Percentiles rank a stretch among this genome's conserved stretches.
Conservation (phyloP, 2,888 invertebrate species). For the Platycheirus albimanus region DNA sequence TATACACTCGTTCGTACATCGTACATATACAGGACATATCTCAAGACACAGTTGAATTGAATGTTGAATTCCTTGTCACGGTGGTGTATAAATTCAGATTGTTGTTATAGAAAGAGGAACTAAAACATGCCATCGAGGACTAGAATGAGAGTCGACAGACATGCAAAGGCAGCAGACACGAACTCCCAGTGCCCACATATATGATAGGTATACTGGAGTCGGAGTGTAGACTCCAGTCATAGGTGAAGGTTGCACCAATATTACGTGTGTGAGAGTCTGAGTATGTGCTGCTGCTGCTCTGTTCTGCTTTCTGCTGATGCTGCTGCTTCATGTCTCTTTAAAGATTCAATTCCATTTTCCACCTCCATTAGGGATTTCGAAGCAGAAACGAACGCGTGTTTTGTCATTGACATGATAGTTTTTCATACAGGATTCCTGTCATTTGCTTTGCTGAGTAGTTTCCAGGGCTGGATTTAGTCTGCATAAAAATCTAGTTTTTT, state of each 20-base stretch:
- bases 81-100: constrained; percentile 27
- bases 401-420: constrained; percentile 70
- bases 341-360: constrained; percentile 60
- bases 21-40: constrained; percentile 37
- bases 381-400: constrained; percentile 58
- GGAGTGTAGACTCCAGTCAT: neutral
- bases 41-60: constrained; percentile 29
- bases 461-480: constrained; percentile 8
- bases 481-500: neutral
- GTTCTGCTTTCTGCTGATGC: constrained; percentile 23
- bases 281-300: constrained; percentile 11
- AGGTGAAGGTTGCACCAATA: constrained; percentile 39
- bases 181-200: too few species aligned
- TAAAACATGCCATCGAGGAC: constrained; percentile 21
- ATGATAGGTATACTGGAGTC: neutral
- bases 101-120: constrained; percentile 31
- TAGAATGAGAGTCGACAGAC: neutral
- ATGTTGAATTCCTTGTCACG: constrained; percentile 53
- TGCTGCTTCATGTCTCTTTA: constrained; percentile 36
- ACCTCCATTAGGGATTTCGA: constrained; percentile 59
- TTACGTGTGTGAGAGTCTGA: neutral
- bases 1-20: too few species aligned
- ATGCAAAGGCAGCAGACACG: constrained; percentile 2
- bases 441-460: constrained; percentile 33
- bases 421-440: constrained; percentile 50